Evolutionary conservation across 2,888 invertebrate genomes (phyloP).

Genomic region (Brachyptera putata): DNA sequence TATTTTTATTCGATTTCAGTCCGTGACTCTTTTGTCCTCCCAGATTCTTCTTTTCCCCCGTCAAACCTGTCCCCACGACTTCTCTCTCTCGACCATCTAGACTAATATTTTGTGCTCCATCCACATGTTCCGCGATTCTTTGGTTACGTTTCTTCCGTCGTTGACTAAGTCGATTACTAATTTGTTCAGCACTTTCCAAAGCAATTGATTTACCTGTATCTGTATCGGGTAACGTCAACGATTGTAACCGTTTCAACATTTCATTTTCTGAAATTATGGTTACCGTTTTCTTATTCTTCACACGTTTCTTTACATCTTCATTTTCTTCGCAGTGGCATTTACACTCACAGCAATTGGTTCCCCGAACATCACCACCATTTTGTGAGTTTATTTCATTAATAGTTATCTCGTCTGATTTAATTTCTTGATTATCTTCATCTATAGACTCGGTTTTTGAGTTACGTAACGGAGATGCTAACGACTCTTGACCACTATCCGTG

Average conservation of each 20-base stretch:
- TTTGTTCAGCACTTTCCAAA: not conserved
- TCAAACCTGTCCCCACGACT: not conserved
- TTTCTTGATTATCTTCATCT: constrained; percentile 40
- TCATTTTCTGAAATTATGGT: not conserved
- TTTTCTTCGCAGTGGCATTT: not conserved
- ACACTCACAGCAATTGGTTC: constrained; percentile 17
- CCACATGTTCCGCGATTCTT: constrained; percentile 28
- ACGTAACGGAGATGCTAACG: constrained; percentile 25
- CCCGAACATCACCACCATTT: too few species aligned
- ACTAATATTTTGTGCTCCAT: not conserved
- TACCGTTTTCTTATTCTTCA: not conserved
- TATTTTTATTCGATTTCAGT: too few species aligned
- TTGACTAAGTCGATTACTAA: constrained; percentile 15
- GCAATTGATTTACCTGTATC: not conserved
- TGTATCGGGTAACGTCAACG: not conserved
- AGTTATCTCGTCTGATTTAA: constrained; percentile 45
- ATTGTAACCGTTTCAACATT: not conserved
- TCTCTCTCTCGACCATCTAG: not conserved
- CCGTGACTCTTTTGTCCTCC: too few species aligned
- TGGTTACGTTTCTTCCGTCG: constrained; percentile 27
- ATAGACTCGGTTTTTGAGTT: constrained; percentile 50
- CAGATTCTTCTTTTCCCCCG: too few species aligned
- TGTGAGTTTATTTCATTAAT: too few species aligned
- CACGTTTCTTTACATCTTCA: not conserved
- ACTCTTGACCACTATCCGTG: constrained; percentile 33